Evolutionary conservation across 2,888 invertebrate genomes (phyloP).

Genomic region (Epicampocera succincta): DNA sequence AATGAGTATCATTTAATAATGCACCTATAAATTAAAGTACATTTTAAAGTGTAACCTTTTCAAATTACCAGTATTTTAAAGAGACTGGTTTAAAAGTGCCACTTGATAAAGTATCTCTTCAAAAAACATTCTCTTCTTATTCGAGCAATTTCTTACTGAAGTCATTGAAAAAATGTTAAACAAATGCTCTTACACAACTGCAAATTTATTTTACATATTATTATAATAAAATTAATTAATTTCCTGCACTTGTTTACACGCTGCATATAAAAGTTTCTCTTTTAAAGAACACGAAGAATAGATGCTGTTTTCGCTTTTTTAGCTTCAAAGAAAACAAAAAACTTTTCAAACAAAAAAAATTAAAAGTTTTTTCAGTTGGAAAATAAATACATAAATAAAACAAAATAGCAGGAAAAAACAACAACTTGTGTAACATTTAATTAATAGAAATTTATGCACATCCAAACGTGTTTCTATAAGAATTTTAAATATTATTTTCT

Average conservation of each 20-base stretch:
- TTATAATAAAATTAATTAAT: constrained; percentile 38
- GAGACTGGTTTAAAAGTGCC: no score
- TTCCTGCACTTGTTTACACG: constrained; percentile 31
- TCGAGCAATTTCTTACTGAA: no score
- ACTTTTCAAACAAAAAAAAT: constrained; percentile 20
- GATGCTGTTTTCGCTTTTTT: constrained; percentile 9
- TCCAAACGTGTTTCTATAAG: constrained; percentile 38
- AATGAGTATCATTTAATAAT: no score
- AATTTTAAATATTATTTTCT: no score
- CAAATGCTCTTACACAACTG: not conserved
- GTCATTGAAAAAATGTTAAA: no score
- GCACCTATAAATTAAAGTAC: no score
- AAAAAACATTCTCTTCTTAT: not conserved
- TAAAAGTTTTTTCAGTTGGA: not conserved
- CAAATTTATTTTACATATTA: constrained; percentile 9
- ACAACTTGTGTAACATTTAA: constrained; percentile 1
- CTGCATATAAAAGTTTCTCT: constrained; percentile 24
- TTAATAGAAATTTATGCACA: constrained; percentile 47
- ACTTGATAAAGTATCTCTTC: not conserved
- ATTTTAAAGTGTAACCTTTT: no score
- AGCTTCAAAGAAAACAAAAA: constrained; percentile 12
- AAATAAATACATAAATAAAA: not conserved
- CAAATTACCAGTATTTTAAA: no score
- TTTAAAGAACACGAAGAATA: constrained; percentile 35
- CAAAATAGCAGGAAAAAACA: not conserved